A percentile compares a stretch with the other conserved stretches of the same genome.
Evolutionary conservation across 2,113 vertebrate species (phyloP).

Genomic region (Clarias gariepinus): DNA sequence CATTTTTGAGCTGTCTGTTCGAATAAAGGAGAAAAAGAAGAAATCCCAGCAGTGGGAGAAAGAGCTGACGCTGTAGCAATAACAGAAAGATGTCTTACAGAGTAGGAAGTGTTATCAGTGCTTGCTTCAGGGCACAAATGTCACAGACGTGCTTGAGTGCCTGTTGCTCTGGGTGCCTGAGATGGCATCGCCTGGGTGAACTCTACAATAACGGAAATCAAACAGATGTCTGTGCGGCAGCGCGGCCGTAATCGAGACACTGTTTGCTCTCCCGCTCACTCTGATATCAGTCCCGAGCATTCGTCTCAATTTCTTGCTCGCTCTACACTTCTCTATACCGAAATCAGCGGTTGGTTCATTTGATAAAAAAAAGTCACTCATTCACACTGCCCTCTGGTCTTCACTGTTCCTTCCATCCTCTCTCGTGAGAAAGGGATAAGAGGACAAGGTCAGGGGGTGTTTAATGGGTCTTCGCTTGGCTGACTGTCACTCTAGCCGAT

Average conservation of each 20-base stretch:
- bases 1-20: neutral
- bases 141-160: conserved; percentile 9
- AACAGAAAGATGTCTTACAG: neutral
- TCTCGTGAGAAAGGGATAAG: neutral
- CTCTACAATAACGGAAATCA: conserved; percentile 9
- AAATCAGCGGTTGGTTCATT: conserved; percentile 10
- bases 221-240: conserved; percentile 19
- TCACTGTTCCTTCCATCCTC: neutral
- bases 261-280: neutral
- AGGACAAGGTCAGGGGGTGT: conserved; percentile 19
- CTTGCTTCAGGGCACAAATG: conserved; percentile 13
- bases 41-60: neutral
- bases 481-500: conserved; percentile 12
- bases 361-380: neutral
- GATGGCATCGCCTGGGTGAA: conserved; percentile 26
- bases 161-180: conserved; percentile 20
- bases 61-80: neutral
- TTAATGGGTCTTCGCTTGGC: conserved; percentile 20
- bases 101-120: conserved; percentile 12
- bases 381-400: neutral
- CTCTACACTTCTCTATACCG: neutral
- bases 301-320: conserved; percentile 7
- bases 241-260: neutral
- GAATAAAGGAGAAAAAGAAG: conserved; percentile 18
- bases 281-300: neutral